A percentile compares a stretch with the other conserved stretches of the same genome.
These are phyloP conservation scores for Tapirus terrestris DNA, from an alignment of 2,113 vertebrate genomes.

Conservation along the genomic window DNA sequence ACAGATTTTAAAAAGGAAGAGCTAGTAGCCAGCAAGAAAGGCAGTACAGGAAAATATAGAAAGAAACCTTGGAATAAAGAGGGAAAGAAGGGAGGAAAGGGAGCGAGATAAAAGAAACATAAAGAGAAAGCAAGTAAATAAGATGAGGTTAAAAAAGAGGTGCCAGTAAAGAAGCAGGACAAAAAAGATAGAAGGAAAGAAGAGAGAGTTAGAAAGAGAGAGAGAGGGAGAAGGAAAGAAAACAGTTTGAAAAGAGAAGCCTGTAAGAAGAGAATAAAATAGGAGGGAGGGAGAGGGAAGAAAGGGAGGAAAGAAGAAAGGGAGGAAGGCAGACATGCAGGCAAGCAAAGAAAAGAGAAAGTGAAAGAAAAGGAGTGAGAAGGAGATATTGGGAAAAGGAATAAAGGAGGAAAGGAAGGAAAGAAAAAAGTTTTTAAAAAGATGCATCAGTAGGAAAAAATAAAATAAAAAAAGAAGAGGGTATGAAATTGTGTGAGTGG, in stretches of 20 bases:
- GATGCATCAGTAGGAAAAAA: background rate
- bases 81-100: background rate
- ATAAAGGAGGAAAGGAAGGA: background rate
- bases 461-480: background rate
- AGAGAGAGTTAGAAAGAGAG: background rate
- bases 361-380: background rate
- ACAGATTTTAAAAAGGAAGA: background rate
- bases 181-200: background rate
- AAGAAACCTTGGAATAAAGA: background rate
- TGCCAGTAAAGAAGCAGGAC: background rate
- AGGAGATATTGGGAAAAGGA: background rate
- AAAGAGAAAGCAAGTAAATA: background rate
- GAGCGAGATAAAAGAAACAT: background rate
- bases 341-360: background rate
- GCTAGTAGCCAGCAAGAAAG: background rate
- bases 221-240: background rate
- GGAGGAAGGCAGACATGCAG: background rate
- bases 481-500: background rate
- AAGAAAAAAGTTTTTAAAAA: background rate
- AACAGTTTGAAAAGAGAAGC: background rate
- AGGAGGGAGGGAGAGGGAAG: background rate
- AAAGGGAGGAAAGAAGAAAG: background rate
- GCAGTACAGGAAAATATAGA: background rate
- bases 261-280: background rate
- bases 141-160: background rate